Evolutionary conservation across 2,797 vertebrate species (phyloP).

Genomic region (Alca torda): DNA sequence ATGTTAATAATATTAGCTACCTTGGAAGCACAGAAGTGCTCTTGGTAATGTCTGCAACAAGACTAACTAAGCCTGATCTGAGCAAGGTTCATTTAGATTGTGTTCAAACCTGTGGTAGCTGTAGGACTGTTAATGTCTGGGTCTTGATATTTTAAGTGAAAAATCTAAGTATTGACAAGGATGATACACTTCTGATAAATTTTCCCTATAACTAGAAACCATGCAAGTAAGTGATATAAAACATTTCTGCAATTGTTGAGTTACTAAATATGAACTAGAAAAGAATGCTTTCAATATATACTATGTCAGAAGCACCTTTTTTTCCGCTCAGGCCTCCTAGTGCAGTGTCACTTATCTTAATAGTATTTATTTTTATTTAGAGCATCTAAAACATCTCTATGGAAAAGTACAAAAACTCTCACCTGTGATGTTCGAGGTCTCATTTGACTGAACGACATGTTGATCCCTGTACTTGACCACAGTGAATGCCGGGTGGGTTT

Average conservation of each 20-base stretch:
- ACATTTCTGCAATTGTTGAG: neutral
- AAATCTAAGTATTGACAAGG: neutral
- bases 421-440: constrained; percentile 74
- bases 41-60: neutral
- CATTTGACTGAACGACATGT: constrained; percentile 53
- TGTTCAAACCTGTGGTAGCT: neutral
- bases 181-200: neutral
- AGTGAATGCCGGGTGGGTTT: neutral
- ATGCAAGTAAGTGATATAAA: neutral
- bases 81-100: neutral
- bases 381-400: neutral
- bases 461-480: neutral
- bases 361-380: neutral
- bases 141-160: neutral
- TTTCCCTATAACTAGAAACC: neutral
- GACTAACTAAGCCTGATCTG: neutral
- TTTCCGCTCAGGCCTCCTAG: neutral
- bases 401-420: constrained; percentile 44
- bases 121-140: neutral
- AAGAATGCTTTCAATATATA: neutral
- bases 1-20: neutral
- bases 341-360: neutral
- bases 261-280: neutral
- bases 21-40: neutral
- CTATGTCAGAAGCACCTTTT: neutral